Evolutionary conservation across 2,797 vertebrate genomes (phyloP), one percentile per base, ranked within the genome.

Genomic region (Sebastes matsubarae): DNA sequence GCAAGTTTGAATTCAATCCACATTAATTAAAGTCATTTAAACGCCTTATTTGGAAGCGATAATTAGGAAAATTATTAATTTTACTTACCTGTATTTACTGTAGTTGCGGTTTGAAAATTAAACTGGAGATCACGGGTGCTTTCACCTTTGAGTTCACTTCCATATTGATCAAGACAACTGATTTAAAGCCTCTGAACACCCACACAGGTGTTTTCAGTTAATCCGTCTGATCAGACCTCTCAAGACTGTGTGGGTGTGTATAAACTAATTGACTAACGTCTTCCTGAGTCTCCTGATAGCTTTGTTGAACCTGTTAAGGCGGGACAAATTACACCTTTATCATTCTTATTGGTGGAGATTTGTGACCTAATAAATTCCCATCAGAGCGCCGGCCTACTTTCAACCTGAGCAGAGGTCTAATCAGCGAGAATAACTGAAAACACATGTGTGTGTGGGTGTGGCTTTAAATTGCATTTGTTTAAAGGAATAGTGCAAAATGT

Each of bases 381-480:
- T 46, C 6, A 46, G 18, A 46, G 16, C 42, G 0, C 42, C 16
- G 7, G 42, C 42, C 42, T 0, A 8, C 42, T 18, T 46, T 46
- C 42, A 46, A 46, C 16, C 42, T 46, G 42, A 46, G 42, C 42
- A 46, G 16, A 46, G 42, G 42, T 46, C 16, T 46, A 2, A 46
- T 0, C 16, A 46, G 42, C 16, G 16, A 46, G 16, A 46, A 18
- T 1, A 18, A 46, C 42, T 46, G 42, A 46, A 46, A 46, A 46
- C 38, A 18, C 0, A 0, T 18, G 42, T 18, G 16, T 46, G 42
- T 18, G 16, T 46, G 1, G 7, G 1, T 18, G 42, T 46, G 16
- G 42, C 42, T 59, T 67, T 14, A 34, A 63, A 64, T 14, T 16
- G 16, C 6, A 18, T 10, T 8, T 54, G 3, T 42, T 58, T 22